These are phyloP conservation scores for Vannuccia rotundouncinata DNA, from an alignment of 2,888 invertebrate species.

Conservation along the genomic window DNA sequence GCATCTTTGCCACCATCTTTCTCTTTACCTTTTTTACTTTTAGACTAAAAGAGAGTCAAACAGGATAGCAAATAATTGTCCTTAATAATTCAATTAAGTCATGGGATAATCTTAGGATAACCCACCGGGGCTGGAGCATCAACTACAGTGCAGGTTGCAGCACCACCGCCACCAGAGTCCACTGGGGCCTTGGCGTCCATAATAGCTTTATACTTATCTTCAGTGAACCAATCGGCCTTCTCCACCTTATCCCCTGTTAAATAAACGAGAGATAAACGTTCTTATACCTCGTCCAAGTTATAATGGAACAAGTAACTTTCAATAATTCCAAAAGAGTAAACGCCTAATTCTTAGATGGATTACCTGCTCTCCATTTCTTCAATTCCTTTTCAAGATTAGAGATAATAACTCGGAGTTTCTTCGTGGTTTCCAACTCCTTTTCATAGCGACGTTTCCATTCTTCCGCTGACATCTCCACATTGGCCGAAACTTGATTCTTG, in stretches of 20 bases:
- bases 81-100: too few species aligned
- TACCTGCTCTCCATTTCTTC: constrained; percentile 34
- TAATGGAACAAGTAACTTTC: too few species aligned
- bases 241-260: constrained; percentile 22
- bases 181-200: background rate
- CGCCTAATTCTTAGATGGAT: too few species aligned
- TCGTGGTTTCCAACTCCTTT: constrained; percentile 4
- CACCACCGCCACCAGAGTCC: background rate
- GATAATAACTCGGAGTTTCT: constrained; percentile 7
- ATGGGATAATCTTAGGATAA: too few species aligned
- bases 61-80: too few species aligned
- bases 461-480: constrained; percentile 32
- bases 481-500: constrained; percentile 24
- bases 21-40: too few species aligned
- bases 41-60: too few species aligned
- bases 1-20: background rate
- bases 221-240: constrained; percentile 28
- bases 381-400: constrained; percentile 25
- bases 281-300: too few species aligned
- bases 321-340: too few species aligned
- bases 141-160: background rate
- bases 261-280: too few species aligned
- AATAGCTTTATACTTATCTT: constrained; percentile 18
- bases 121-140: background rate
- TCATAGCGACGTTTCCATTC: constrained; percentile 31